Conservation (phyloP, 2,113 vertebrate species). For the Hippocampus barbouri region DNA sequence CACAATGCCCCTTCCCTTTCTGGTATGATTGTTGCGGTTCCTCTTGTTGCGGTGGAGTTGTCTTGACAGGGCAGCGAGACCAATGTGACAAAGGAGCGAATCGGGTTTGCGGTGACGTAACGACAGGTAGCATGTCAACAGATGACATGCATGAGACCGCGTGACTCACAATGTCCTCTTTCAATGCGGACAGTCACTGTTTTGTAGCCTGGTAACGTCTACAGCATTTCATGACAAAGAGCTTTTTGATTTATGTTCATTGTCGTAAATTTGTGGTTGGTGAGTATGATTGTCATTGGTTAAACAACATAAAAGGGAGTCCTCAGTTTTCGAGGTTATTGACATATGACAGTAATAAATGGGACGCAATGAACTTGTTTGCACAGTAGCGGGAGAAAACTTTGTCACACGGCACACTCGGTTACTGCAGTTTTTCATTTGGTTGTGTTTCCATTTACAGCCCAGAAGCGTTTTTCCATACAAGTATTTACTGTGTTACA, state of each 20-base stretch:
- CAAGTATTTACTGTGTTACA: too few relatives aligned
- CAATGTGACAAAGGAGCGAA: background rate
- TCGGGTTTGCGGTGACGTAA: background rate
- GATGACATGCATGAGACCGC: background rate
- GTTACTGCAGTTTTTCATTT: background rate
- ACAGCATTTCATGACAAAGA: background rate
- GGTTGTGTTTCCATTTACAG: background rate
- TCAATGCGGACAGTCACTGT: background rate
- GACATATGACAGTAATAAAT: background rate
- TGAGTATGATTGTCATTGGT: background rate
- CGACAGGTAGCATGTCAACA: background rate
- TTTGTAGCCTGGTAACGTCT: background rate
- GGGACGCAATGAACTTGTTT: background rate
- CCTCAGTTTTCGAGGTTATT: background rate
- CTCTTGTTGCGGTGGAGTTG: background rate
- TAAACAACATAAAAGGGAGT: background rate
- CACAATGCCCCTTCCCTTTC: background rate
- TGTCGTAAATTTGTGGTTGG: background rate
- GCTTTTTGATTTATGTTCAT: background rate
- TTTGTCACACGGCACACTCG: background rate
- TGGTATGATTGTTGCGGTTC: background rate
- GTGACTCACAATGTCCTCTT: background rate
- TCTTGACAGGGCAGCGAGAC: background rate
- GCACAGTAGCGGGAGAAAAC: too few relatives aligned
- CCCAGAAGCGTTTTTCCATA: background rate